A percentile compares a stretch with the other conserved stretches of the same genome.
Evolutionary conservation across 2,888 invertebrate species (phyloP).

Genomic region (Lithophane leautieri): DNA sequence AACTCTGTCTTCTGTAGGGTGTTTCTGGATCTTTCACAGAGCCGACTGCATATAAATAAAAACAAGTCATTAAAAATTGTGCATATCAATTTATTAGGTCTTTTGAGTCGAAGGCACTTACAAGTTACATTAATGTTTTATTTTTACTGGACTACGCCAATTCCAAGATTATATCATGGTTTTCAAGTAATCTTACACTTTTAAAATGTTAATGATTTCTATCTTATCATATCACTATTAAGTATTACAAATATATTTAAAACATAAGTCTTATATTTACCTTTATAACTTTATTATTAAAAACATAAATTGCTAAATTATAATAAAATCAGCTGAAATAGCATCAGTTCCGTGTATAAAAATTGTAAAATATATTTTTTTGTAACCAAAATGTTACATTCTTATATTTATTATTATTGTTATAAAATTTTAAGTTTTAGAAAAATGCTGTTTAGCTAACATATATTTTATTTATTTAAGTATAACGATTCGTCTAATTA

Average conservation of each 20-base stretch:
- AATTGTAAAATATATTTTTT: slow-evolving; percentile 1
- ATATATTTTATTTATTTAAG: not conserved
- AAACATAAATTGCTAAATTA: not conserved
- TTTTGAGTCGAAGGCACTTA: slow-evolving; percentile 53
- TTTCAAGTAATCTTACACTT: not conserved
- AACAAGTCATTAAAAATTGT: slow-evolving; percentile 7
- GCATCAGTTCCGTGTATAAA: not conserved
- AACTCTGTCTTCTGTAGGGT: too few relatives aligned
- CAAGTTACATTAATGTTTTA: slow-evolving; percentile 30
- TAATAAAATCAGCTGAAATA: slow-evolving; percentile 25
- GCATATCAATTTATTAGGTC: slow-evolving; percentile 52
- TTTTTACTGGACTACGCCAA: slow-evolving; percentile 28
- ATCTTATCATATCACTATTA: not conserved
- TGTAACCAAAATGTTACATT: not conserved
- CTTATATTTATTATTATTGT: too few relatives aligned
- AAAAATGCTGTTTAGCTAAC: not conserved
- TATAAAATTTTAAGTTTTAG: slow-evolving; percentile 5
- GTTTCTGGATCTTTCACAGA: not conserved
- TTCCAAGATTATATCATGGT: slow-evolving; percentile 26
- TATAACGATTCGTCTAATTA: not conserved
- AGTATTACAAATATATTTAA: slow-evolving; percentile 8
- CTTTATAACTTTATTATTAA: not conserved
- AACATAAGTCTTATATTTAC: slow-evolving; percentile 15
- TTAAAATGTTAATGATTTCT: not conserved
- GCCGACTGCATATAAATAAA: slow-evolving; percentile 12